A percentile compares a stretch with the other conserved stretches of the same genome.
phyloP scores from a whole-genome alignment of 1,140 invertebrate genomes.

The Drosophila sp. region DNA sequence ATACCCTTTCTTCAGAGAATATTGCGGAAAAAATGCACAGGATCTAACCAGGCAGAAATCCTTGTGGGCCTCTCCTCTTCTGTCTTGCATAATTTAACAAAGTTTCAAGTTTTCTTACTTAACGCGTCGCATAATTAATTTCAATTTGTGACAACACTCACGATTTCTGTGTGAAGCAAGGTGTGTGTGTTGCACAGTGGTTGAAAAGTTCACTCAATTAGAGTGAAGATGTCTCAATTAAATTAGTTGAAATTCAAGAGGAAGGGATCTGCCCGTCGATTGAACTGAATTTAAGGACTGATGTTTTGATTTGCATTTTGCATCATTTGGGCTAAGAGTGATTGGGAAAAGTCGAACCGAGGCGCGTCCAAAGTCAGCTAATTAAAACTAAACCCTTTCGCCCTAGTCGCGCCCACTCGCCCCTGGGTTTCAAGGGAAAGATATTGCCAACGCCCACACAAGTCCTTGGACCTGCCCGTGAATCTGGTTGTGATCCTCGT shows the following conservation, averaged over 20 bases:
- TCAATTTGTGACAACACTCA: conserved; percentile 38
- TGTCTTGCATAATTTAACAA: conserved; percentile 50
- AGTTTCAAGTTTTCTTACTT: conserved; percentile 36
- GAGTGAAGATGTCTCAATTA: background rate
- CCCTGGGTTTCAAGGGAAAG: conserved; percentile 5
- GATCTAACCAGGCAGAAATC: background rate
- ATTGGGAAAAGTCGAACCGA: background rate
- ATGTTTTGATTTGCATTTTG: background rate
- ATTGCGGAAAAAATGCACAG: conserved; percentile 23
- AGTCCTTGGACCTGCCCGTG: background rate
- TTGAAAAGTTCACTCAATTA: conserved; percentile 7
- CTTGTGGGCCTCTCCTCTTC: conserved; percentile 4
- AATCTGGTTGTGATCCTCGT: background rate
- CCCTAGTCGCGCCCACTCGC: conserved; percentile 7
- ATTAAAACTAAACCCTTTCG: conserved; percentile 23
- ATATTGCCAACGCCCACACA: conserved; percentile 5
- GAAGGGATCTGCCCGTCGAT: too few relatives aligned
- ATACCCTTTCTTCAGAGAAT: background rate
- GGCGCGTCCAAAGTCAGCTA: conserved; percentile 22
- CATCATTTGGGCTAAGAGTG: background rate
- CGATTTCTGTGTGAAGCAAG: background rate
- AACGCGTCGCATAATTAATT: conserved; percentile 66
- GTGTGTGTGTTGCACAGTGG: conserved; percentile 6
- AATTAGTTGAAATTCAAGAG: too few relatives aligned
- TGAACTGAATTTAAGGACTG: too few relatives aligned